These are phyloP conservation scores for Ophthalmolycus amberensis DNA, from an alignment of 2,113 vertebrate genomes.

Conservation along the genomic window DNA sequence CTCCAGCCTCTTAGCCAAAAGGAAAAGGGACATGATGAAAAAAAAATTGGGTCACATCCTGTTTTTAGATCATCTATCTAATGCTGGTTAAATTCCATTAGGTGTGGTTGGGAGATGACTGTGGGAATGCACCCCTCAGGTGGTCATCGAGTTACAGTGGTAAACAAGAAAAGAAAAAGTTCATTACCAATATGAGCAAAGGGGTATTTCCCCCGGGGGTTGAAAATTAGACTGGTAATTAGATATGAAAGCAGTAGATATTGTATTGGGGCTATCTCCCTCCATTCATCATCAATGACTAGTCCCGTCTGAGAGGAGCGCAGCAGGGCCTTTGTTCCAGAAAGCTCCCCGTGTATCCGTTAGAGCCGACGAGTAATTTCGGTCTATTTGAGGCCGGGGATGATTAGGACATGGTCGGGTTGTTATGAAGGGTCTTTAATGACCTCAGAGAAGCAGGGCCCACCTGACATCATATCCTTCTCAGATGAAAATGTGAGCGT, in stretches of 20 bases:
- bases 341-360: constrained; percentile 46
- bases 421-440: constrained; percentile 69
- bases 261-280: constrained; percentile 65
- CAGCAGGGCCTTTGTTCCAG: constrained; percentile 56
- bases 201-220: constrained; percentile 72
- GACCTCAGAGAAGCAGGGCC: constrained; percentile 52
- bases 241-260: constrained; percentile 75
- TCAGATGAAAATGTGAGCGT: constrained; percentile 56
- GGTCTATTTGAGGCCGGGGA: constrained; percentile 49
- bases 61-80: constrained; percentile 41
- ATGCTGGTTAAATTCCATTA: constrained; percentile 57
- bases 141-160: constrained; percentile 55
- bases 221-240: constrained; percentile 77
- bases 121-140: constrained; percentile 60
- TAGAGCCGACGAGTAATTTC: constrained; percentile 50
- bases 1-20: constrained; percentile 42
- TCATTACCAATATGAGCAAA: constrained; percentile 59
- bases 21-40: constrained; percentile 36
- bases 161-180: constrained; percentile 49
- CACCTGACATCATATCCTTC: constrained; percentile 49
- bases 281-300: constrained; percentile 70
- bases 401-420: constrained; percentile 55
- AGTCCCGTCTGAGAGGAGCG: constrained; percentile 48
- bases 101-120: constrained; percentile 33
- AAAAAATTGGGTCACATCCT: constrained; percentile 22